Base-by-base conservation (phyloP, 2,888 invertebrate species). In the Aporophyla nigra region DNA sequence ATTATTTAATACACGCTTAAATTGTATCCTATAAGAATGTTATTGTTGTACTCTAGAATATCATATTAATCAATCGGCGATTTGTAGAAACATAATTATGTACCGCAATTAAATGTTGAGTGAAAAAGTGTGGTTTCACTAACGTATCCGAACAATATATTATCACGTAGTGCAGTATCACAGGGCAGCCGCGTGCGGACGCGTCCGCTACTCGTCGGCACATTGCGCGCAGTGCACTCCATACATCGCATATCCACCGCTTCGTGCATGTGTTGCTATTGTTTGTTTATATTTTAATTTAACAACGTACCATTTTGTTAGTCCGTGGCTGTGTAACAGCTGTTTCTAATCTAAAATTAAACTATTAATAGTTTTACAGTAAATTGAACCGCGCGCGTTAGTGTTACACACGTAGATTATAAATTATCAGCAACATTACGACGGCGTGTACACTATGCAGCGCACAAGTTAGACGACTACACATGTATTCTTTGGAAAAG, bases 91-190 rank as follows among this genome's bases (percentile, higher is more conserved):
- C 77, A 66, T n/a, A n/a, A n/a, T 33, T 84, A 67, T 78, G 72
- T 82, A 85, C 86, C 80, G 75, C 78, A 71, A 90, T 87, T 90
- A 90, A 90, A 90, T 82, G 86, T 89, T 89, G 75, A 80, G 54
- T 74, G 66, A 75, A 21, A 74, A 65, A 59, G 61, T 66, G 75
- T 85, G 59, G 83, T 87, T 87, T 87, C 61, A 76, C 74, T 87
- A 69, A 80, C 68, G 40, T 24, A 33, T 33, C 33, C 61, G 24
- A 51, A 54, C 43, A 65, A 19, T 40, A 51, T 51, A 3, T n/a
- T 5, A 24, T 33, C 5, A 73, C 19, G 27, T 27, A 12, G 63
- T 46, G 24, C 51, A 24, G 14, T 40, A 24, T 1, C 6, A 3
- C 58, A 0, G 6, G 40, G 10, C 1, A 16, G 24, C 21, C 1